phyloP scores from a whole-genome alignment of 2,888 invertebrate genomes.

The Cenopis cana region DNA sequence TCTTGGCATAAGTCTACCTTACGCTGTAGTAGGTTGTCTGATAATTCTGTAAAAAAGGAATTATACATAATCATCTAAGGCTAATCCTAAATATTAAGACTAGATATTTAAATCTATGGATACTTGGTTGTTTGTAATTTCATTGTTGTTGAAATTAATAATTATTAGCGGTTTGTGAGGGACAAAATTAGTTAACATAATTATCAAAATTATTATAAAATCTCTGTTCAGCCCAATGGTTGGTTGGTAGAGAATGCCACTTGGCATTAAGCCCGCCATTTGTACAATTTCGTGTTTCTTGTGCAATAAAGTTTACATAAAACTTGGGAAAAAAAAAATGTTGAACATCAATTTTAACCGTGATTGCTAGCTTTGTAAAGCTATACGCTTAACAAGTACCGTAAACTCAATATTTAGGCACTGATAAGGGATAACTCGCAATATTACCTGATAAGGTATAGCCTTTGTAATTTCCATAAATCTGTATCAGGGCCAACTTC shows the following conservation, averaged over 20 bases:
- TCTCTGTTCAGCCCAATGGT: too few relatives aligned
- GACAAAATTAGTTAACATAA: too few relatives aligned
- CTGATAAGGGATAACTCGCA: neutral
- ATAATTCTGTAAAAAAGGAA: constrained; percentile 77
- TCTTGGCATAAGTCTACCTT: constrained; percentile 88
- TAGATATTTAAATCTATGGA: too few relatives aligned
- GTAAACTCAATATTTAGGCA: neutral
- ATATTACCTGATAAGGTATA: constrained; percentile 81
- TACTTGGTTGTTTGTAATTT: too few relatives aligned
- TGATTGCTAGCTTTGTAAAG: neutral
- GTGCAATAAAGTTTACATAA: too few relatives aligned
- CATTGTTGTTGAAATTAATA: too few relatives aligned
- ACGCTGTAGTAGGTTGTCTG: constrained; percentile 82
- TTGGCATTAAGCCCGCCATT: too few relatives aligned
- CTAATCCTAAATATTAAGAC: too few relatives aligned
- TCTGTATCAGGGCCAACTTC: constrained; percentile 88
- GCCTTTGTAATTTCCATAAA: constrained; percentile 87
- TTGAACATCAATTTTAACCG: neutral
- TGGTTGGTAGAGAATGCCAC: too few relatives aligned
- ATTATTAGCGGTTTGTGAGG: too few relatives aligned
- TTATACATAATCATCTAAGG: neutral
- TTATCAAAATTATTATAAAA: too few relatives aligned
- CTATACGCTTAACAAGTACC: neutral
- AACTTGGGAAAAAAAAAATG: neutral
- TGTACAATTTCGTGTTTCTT: too few relatives aligned